These are phyloP conservation scores for Agriotes lineatus DNA, from an alignment of 2,888 invertebrate genomes.

Conservation along the genomic window DNA sequence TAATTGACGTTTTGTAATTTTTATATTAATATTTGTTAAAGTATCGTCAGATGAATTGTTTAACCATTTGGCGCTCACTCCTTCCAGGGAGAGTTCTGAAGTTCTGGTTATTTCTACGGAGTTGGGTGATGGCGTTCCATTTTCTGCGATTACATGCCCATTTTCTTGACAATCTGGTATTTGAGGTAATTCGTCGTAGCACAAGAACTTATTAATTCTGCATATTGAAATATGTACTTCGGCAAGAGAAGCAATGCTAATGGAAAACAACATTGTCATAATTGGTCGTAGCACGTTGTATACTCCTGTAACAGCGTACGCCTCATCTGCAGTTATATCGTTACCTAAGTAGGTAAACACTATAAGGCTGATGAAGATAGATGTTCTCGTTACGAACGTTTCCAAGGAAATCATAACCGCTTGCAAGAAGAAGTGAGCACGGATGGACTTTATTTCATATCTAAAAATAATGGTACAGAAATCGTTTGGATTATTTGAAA, in stretches of 20 bases:
- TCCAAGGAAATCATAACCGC: constrained; percentile 86
- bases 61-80: constrained; percentile 79
- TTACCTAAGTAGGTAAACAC: constrained; percentile 80
- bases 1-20: constrained; percentile 60
- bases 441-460: constrained; percentile 79
- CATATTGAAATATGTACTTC: constrained; percentile 83
- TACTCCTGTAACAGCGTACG: constrained; percentile 90
- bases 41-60: constrained; percentile 47
- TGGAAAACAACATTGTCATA: constrained; percentile 92
- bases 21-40: constrained; percentile 61
- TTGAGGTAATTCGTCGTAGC: constrained; percentile 67
- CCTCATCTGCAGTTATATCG: constrained; percentile 83
- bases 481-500: neutral
- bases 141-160: constrained; percentile 1
- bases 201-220: constrained; percentile 74
- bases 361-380: constrained; percentile 87
- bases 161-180: neutral
- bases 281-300: constrained; percentile 90
- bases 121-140: neutral
- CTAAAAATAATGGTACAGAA: constrained; percentile 62
- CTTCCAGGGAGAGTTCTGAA: constrained; percentile 71
- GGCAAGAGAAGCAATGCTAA: constrained; percentile 84
- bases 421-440: constrained; percentile 80
- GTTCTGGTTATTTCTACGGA: neutral
- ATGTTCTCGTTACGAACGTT: constrained; percentile 88